These are phyloP conservation scores for Geopemphigus sp. DNA, from an alignment of 1,140 invertebrate genomes.

Conservation along the genomic window DNA sequence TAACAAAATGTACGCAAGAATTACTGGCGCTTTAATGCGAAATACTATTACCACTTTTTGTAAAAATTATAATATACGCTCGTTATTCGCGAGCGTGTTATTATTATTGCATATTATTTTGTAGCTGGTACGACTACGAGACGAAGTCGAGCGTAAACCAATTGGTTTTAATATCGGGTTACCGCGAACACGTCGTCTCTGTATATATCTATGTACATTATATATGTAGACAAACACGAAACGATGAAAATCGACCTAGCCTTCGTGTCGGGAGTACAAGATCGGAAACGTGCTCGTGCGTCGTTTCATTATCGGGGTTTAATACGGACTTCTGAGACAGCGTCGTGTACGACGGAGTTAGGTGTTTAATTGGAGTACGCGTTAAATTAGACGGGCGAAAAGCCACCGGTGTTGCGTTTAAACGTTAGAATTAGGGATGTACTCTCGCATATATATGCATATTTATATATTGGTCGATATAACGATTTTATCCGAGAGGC, in stretches of 20 bases:
- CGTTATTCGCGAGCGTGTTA: too few relatives aligned
- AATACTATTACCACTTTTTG: too few relatives aligned
- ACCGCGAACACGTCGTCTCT: neutral
- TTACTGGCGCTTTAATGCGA: too few relatives aligned
- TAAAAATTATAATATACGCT: too few relatives aligned
- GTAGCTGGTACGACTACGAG: neutral
- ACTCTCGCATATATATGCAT: too few relatives aligned
- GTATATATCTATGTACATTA: neutral
- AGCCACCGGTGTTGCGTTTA: neutral
- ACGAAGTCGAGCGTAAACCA: neutral
- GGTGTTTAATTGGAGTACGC: conserved; percentile 16
- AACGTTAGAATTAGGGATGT: neutral
- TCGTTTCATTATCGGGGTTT: conserved; percentile 15
- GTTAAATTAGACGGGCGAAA: neutral
- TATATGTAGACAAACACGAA: too few relatives aligned
- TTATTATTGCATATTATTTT: neutral
- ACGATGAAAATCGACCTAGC: too few relatives aligned
- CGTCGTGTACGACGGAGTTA: neutral
- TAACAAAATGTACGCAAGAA: too few relatives aligned
- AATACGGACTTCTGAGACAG: too few relatives aligned
- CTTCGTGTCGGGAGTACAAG: too few relatives aligned
- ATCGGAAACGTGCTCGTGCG: neutral
- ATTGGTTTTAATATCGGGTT: neutral
- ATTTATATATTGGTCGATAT: too few relatives aligned
- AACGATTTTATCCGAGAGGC: too few relatives aligned